Evolutionary conservation across 2,888 invertebrate species (phyloP).

Genomic region (Cybosia mesomella): DNA sequence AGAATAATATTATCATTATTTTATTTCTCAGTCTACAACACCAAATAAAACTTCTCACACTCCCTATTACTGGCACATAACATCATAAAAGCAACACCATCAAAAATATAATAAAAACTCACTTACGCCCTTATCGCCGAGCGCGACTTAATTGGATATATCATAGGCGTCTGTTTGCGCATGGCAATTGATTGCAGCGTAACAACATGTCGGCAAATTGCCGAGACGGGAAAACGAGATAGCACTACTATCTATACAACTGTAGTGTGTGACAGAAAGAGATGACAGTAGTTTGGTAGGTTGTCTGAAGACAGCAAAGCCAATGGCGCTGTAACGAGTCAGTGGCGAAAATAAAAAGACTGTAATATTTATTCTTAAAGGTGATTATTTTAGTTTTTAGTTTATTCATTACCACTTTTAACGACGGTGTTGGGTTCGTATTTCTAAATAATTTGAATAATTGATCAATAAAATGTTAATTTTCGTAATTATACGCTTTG

Average conservation of each 20-base stretch:
- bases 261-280: constrained; percentile 51
- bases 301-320: constrained; percentile 50
- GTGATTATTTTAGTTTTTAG: constrained; percentile 79
- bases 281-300: constrained; percentile 27
- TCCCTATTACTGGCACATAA: constrained; percentile 8
- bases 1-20: not conserved
- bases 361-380: constrained; percentile 76
- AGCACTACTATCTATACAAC: constrained; percentile 28
- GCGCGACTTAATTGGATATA: constrained; percentile 85
- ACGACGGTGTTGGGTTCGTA: constrained; percentile 64
- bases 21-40: constrained; percentile 3
- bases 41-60: not conserved
- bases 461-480: constrained; percentile 79
- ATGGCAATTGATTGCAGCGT: constrained; percentile 87
- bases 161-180: constrained; percentile 88
- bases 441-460: constrained; percentile 78
- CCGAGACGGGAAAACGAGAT: constrained; percentile 68
- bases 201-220: constrained; percentile 86
- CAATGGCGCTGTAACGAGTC: constrained; percentile 69
- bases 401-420: constrained; percentile 70
- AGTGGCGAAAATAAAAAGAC: constrained; percentile 66
- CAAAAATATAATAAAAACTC: constrained; percentile 47
- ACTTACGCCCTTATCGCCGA: constrained; percentile 61
- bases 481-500: constrained; percentile 46
- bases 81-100: constrained; percentile 4